Conservation (phyloP, 30 jellyfish, hydroid and myxozoan species). For the Turritopsis rubra region DNA sequence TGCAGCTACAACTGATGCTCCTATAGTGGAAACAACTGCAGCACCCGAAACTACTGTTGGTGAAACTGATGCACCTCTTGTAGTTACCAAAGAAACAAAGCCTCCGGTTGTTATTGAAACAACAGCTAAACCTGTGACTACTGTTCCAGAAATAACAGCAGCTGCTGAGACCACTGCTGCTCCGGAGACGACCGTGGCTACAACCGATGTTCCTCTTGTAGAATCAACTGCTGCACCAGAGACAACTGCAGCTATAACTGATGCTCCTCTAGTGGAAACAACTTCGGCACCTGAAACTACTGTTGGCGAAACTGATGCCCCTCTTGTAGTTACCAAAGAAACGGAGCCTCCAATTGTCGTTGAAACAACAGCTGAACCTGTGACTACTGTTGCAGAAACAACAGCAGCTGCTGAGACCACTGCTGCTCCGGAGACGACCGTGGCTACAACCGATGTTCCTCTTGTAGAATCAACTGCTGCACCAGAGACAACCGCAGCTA, state of each 20-base stretch:
- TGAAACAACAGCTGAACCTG: too few species aligned
- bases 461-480: too few species aligned
- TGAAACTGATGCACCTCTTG: slow-evolving; percentile 22
- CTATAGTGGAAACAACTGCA: slow-evolving; percentile 33
- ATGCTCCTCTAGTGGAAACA: slow-evolving; percentile 17
- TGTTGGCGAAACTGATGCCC: slow-evolving; percentile 5
- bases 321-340: too few species aligned
- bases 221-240: not conserved
- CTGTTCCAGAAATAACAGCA: slow-evolving; percentile 5
- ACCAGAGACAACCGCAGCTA: too few species aligned
- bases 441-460: too few species aligned
- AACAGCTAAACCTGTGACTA: slow-evolving; percentile 22
- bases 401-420: too few species aligned
- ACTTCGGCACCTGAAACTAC: slow-evolving; percentile 28
- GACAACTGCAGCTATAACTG: slow-evolving; percentile 20
- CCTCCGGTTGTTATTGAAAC: slow-evolving; percentile 14
- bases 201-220: too few species aligned
- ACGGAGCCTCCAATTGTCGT: too few species aligned
- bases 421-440: too few species aligned
- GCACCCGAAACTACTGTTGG: slow-evolving; percentile 32
- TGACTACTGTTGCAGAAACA: too few species aligned
- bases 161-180: slow-evolving; percentile 34
- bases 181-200: slow-evolving; percentile 23
- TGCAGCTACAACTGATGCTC: not conserved
- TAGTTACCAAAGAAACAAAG: slow-evolving; percentile 21